Evolutionary conservation across 2,888 invertebrate genomes (phyloP).

Genomic region (Hoplodrina ambigua): DNA sequence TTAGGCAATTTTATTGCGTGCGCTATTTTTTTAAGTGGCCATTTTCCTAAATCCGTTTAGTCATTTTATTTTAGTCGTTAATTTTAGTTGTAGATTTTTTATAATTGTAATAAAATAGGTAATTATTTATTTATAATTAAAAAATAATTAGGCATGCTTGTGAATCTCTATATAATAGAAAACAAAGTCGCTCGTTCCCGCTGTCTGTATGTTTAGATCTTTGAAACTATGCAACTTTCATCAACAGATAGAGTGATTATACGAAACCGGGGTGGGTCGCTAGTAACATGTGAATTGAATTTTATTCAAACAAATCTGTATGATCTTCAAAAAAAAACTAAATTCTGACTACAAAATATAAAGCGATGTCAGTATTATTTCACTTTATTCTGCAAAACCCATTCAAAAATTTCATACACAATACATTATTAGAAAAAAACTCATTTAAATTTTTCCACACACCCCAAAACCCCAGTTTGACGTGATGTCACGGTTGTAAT

Average conservation of each 20-base stretch:
- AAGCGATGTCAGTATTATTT: not conserved
- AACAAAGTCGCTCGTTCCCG: no score
- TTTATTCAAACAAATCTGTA: no score
- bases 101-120: not conserved
- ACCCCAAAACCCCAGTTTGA: conserved; percentile 70
- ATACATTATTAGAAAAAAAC: conserved; percentile 53
- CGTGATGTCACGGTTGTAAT: conserved; percentile 73
- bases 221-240: no score
- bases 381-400: not conserved
- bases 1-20: conserved; percentile 79
- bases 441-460: conserved; percentile 68
- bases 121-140: no score
- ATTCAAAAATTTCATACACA: conserved; percentile 3
- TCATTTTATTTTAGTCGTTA: conserved; percentile 40
- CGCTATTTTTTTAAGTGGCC: conserved; percentile 63
- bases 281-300: no score
- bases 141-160: no score
- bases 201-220: no score
- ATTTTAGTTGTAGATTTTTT: conserved; percentile 15
- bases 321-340: no score
- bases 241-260: no score
- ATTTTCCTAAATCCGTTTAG: conserved; percentile 46
- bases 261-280: no score
- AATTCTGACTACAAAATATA: not conserved
- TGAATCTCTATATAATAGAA: no score